Evolutionary conservation across 2,797 vertebrate species (phyloP), one percentile per base, ranked within the genome.

Genomic region (Acrossocheilus fasciatus): DNA sequence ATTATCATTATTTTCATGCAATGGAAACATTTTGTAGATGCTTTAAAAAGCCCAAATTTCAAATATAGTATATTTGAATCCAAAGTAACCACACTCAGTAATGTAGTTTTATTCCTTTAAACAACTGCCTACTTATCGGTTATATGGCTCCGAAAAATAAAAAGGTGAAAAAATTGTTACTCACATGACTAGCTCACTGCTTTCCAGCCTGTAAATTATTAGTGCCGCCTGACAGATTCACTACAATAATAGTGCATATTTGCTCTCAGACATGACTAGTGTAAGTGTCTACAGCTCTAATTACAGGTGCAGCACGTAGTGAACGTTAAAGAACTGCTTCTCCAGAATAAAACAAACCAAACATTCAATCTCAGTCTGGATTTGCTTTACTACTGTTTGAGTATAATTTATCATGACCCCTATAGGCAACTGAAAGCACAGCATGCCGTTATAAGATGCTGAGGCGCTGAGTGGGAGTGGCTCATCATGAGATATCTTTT

Each of bases 391-490:
- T n/a, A 52, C 43, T 39, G 36, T 50, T 10, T 68, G 43, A 41
- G 20, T 26, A 47, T 26, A 54, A 43, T 68, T 77, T 70, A 7
- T 14, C 74, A 3, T 43, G 62, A 39, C 74, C 50, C 50, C 64
- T 85, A 64, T 1, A 18, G 77, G 43, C 45, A 20, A n/a, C 9
- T 30, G 34, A 34, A 86, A 45, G 30, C 43, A 85, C 26, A 12
- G 52, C 84, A 75, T 20, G 57, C 54, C 36, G 54, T 72, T n/a
- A 39, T 73, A 11, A 80, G 76, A 86, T 74, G 77, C 77, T 81
- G 52, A 59, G 80, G 34, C 11, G 41, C 62, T 73, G 34, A 80
- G 70, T 81, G 76, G 78, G 84, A 52, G 84, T 74, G 84, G 78
- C 84, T 41, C 84, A 57, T 68, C 50, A 64, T 80, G 66, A 36